Percentiles rank a stretch among this genome's conserved stretches.
Evolutionary conservation across 23 tunicate genomes (phyloP).

Genomic region (Pegea sp.): DNA sequence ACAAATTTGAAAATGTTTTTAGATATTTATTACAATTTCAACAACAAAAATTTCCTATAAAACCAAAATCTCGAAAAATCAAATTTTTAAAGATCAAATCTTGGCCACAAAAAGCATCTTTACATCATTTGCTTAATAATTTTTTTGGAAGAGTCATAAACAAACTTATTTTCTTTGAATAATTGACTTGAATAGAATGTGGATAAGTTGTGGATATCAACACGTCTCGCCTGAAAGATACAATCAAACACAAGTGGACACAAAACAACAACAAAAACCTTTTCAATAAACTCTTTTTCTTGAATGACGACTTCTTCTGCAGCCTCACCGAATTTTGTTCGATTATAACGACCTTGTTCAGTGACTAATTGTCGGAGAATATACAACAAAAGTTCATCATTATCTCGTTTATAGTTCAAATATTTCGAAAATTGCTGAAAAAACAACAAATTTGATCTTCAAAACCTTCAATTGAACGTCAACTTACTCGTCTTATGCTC

Average conservation of each 20-base stretch:
- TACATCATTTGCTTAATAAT: constrained; percentile 63
- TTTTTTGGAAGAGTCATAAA: constrained; percentile 63
- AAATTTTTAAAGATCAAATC: too few relatives aligned
- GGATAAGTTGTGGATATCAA: constrained; percentile 53
- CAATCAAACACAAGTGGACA: neutral
- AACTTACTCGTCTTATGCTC: constrained; percentile 57
- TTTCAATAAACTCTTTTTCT: constrained; percentile 83
- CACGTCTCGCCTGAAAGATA: constrained; percentile 35
- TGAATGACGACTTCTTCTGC: constrained; percentile 38
- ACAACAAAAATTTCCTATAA: too few relatives aligned
- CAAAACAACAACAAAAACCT: constrained; percentile 13
- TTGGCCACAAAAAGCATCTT: too few relatives aligned
- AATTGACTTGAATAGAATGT: constrained; percentile 49
- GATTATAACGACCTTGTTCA: constrained; percentile 52
- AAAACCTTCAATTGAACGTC: too few relatives aligned
- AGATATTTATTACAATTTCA: too few relatives aligned
- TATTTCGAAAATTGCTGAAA: constrained; percentile 69
- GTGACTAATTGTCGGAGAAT: constrained; percentile 68
- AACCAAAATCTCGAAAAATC: too few relatives aligned
- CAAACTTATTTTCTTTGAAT: constrained; percentile 57
- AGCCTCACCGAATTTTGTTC: constrained; percentile 54
- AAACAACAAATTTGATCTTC: neutral
- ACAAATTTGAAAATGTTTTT: too few relatives aligned
- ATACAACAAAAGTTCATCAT: constrained; percentile 87
- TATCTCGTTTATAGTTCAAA: constrained; percentile 87